A percentile compares a stretch with the other conserved stretches of the same genome.
These are phyloP conservation scores for Hoplodrina blanda DNA, from an alignment of 2,888 invertebrate genomes.

Conservation along the genomic window DNA sequence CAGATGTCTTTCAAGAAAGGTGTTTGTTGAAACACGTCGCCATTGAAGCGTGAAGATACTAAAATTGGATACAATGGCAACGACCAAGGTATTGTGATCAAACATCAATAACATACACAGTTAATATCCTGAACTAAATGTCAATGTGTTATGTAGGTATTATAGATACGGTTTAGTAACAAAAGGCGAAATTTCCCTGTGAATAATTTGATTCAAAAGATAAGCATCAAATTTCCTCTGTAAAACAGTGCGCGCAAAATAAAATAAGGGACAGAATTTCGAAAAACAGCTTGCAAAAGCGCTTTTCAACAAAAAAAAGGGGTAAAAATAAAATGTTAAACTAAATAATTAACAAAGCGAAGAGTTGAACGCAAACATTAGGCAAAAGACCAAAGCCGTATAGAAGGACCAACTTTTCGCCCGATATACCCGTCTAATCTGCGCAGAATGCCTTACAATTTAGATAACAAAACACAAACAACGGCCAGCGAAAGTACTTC, in stretches of 20 bases:
- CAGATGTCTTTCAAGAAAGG: constrained; percentile 34
- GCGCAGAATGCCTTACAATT: constrained; percentile 50
- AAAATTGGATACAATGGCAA: constrained; percentile 46
- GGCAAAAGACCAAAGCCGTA: constrained; percentile 37
- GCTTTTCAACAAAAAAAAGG: constrained; percentile 32
- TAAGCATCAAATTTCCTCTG: constrained; percentile 56
- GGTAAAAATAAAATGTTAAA: constrained; percentile 39
- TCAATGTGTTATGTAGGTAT: constrained; percentile 9
- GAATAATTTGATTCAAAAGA: constrained; percentile 47
- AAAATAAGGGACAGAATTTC: constrained; percentile 12
- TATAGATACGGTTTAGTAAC: constrained; percentile 13
- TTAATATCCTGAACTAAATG: constrained; percentile 36
- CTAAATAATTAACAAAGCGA: constrained; percentile 36
- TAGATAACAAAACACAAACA: constrained; percentile 63
- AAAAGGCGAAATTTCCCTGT: constrained; percentile 5
- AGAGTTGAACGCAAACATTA: constrained; percentile 34
- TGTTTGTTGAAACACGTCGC: constrained; percentile 36
- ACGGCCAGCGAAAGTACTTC: constrained; percentile 39
- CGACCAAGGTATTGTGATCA: constrained; percentile 23
- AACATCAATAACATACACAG: constrained; percentile 25
- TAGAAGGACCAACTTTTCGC: constrained; percentile 38
- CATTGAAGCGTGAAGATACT: constrained; percentile 19
- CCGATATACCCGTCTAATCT: constrained; percentile 50
- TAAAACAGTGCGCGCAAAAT: constrained; percentile 19
- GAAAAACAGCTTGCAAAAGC: constrained; percentile 18